phyloP scores from a whole-genome alignment of 1,140 invertebrate genomes.

The Drosophila parabipectinata region DNA sequence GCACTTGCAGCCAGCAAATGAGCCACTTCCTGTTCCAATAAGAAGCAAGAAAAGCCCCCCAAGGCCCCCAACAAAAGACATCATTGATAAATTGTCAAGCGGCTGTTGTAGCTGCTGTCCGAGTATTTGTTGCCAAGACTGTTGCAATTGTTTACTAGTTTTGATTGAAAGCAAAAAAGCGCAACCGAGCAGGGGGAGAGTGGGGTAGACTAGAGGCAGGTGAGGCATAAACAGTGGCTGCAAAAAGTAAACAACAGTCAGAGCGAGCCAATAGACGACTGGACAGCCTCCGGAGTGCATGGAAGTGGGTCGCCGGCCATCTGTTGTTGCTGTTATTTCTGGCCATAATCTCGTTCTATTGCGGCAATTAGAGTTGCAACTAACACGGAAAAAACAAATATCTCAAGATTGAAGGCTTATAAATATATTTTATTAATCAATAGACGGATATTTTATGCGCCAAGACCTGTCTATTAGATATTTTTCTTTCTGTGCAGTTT shows the following conservation, averaged over 20 bases:
- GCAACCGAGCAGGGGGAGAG: background rate
- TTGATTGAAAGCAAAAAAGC: constrained; percentile 49
- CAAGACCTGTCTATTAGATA: background rate
- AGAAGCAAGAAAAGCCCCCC: constrained; percentile 51
- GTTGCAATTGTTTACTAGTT: constrained; percentile 62
- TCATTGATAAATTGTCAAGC: constrained; percentile 82
- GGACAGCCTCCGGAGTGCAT: constrained; percentile 54
- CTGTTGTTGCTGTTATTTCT: constrained; percentile 60
- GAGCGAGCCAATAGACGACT: constrained; percentile 45
- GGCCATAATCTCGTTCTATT: constrained; percentile 69
- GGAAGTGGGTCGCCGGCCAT: constrained; percentile 77
- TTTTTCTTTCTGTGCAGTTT: constrained; percentile 15
- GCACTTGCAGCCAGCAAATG: constrained; percentile 74
- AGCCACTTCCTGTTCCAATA: constrained; percentile 81
- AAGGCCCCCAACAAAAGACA: constrained; percentile 44
- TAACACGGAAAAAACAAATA: background rate
- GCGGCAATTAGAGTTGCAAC: constrained; percentile 70
- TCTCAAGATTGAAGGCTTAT: background rate
- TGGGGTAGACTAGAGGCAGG: constrained; percentile 39
- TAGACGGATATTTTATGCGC: no score
- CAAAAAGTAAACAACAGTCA: constrained; percentile 75
- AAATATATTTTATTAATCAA: background rate
- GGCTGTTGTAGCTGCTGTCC: constrained; percentile 39
- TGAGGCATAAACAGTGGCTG: constrained; percentile 67
- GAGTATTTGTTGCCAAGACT: constrained; percentile 39